These are phyloP conservation scores for Danio kyathit DNA, from an alignment of 2,797 vertebrate genomes.

Conservation along the genomic window DNA sequence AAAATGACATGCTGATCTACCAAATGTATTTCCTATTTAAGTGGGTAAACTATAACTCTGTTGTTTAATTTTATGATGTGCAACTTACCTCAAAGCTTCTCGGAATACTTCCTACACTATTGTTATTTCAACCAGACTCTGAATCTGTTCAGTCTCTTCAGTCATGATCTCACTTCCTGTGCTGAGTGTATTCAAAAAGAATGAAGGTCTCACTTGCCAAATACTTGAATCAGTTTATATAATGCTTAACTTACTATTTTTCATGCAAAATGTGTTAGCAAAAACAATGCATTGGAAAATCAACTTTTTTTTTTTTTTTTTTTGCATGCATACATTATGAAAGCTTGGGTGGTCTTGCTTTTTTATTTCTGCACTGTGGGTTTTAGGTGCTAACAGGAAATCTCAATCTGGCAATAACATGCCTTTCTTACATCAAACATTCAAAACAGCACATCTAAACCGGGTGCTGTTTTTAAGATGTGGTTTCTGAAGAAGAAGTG, in stretches of 20 bases:
- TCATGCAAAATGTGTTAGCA: not conserved
- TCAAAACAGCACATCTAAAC: not conserved
- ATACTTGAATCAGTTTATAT: not conserved
- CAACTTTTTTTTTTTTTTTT: not conserved
- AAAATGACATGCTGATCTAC: not conserved
- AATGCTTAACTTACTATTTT: not conserved
- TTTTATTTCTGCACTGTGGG: not conserved
- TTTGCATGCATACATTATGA: not conserved
- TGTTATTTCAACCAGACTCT: not conserved
- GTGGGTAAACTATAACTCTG: not conserved
- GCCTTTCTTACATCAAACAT: not conserved
- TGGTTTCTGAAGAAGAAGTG: not conserved
- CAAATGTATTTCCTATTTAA: not conserved
- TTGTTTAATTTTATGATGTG: not conserved
- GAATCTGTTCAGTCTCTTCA: not conserved
- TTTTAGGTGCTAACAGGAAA: constrained; percentile 27
- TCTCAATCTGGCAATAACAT: not conserved
- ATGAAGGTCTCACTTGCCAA: not conserved
- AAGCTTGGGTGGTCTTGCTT: accelerated
- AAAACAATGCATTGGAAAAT: not conserved
- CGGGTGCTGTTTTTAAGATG: not conserved
- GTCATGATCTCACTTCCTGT: not conserved
- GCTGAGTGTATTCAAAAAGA: not conserved
- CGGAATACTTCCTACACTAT: not conserved
- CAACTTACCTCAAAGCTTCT: constrained; percentile 3